These are phyloP conservation scores for Zophobas morio DNA, from an alignment of 1,140 invertebrate genomes.

Conservation along the genomic window DNA sequence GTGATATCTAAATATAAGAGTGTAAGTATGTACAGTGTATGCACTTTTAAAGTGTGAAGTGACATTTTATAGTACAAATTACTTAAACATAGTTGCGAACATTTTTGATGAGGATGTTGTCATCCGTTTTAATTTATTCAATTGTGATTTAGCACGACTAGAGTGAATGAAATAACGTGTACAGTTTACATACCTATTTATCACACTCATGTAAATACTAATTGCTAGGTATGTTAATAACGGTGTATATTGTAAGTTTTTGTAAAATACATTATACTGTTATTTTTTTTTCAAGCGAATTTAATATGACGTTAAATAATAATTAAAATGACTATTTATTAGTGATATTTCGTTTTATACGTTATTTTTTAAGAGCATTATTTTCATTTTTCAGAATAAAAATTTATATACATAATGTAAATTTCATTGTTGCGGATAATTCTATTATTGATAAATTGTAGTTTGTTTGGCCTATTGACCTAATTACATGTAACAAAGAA, in stretches of 20 bases:
- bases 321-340: conserved; percentile 29
- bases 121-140: conserved; percentile 37
- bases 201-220: conserved; percentile 15
- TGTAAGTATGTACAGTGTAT: conserved; percentile 31
- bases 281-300: conserved; percentile 23
- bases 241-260: conserved; percentile 24
- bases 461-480: neutral
- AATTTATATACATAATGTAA: conserved; percentile 22
- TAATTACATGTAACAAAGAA: neutral
- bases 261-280: conserved; percentile 27
- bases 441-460: neutral
- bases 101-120: conserved; percentile 33
- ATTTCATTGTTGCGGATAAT: conserved; percentile 7
- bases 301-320: conserved; percentile 33
- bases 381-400: conserved; percentile 39
- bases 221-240: conserved; percentile 37
- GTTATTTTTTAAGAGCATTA: conserved; percentile 45
- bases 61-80: conserved; percentile 39
- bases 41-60: conserved; percentile 9
- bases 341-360: conserved; percentile 43
- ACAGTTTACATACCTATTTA: conserved; percentile 7
- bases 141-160: conserved; percentile 29
- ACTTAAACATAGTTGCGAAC: conserved; percentile 5
- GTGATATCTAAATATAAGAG: conserved; percentile 31
- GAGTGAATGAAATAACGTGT: conserved; percentile 13